Conservation (phyloP, 2,888 invertebrate species). For the Epistrophe eligans region DNA sequence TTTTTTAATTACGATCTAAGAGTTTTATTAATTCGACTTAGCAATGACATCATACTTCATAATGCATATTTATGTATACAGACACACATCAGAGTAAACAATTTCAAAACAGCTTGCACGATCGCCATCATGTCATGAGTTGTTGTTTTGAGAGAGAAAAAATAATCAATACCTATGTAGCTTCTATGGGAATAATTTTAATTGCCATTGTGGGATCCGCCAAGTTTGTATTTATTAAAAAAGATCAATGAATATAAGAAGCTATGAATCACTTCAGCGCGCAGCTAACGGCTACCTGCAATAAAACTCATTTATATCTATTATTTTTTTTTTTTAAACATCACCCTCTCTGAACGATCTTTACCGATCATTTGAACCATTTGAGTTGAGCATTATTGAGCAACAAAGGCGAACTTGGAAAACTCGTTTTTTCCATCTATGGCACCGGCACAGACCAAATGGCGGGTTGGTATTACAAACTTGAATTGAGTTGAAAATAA, state of each 20-base stretch:
- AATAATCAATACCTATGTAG: background rate
- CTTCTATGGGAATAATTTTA: conserved; percentile 22
- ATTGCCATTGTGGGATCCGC: conserved; percentile 21
- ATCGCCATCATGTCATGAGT: background rate
- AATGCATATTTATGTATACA: background rate
- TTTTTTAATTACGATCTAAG: background rate
- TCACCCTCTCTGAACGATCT: conserved; percentile 35
- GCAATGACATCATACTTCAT: conserved; percentile 6
- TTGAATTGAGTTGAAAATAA: conserved; percentile 34
- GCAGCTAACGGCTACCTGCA: background rate
- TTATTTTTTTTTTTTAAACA: too few species aligned
- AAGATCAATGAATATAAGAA: conserved; percentile 18
- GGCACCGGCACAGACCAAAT: conserved; percentile 65
- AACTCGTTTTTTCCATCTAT: conserved; percentile 70
- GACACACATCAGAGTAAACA: background rate
- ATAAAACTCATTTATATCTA: background rate
- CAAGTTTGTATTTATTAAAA: background rate
- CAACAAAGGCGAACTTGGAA: conserved; percentile 52
- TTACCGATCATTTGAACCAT: conserved; percentile 50
- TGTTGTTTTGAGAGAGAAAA: background rate
- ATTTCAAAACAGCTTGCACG: conserved; percentile 8
- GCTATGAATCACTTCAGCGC: conserved; percentile 10
- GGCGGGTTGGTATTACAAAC: conserved; percentile 56
- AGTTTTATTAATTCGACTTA: background rate
- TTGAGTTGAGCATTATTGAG: conserved; percentile 13